Conservation (phyloP, 2,888 invertebrate species). For the Apeira syringaria region DNA sequence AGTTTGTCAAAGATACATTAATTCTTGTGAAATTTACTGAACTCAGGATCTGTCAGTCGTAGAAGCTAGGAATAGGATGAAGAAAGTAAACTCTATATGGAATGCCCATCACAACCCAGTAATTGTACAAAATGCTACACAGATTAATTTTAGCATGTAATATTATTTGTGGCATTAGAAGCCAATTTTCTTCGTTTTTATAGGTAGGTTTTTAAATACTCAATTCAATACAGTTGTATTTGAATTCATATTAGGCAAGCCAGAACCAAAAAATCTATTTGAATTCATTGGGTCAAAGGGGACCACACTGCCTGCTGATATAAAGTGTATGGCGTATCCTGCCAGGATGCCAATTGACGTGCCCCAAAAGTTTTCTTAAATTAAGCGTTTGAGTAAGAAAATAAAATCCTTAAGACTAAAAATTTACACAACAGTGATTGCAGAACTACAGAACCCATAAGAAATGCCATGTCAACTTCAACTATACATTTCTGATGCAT, state of each 20-base stretch:
- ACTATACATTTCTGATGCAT: no score
- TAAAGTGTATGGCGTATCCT: neutral
- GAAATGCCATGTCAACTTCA: no score
- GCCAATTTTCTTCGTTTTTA: neutral
- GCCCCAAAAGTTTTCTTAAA: neutral
- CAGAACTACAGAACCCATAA: no score
- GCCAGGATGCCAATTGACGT: neutral
- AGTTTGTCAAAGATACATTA: conserved; percentile 2
- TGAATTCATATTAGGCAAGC: neutral
- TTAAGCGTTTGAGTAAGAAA: no score
- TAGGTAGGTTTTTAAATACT: neutral
- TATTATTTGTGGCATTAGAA: neutral
- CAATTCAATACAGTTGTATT: neutral
- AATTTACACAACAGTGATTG: no score
- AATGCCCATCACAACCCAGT: conserved; percentile 7
- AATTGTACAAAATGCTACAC: conserved; percentile 3
- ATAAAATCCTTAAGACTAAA: no score
- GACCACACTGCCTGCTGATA: conserved; percentile 1
- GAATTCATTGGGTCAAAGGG: conserved; percentile 2
- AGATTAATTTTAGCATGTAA: conserved; percentile 8
- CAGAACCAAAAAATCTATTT: neutral
- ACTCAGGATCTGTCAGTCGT: conserved; percentile 3
- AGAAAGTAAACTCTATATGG: conserved; percentile 10
- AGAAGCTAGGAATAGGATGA: conserved; percentile 4
- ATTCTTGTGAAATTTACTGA: conserved; percentile 7